These are phyloP conservation scores for Hypocryptadius cinnamomeus DNA, from an alignment of 2,113 vertebrate species.

Conservation along the genomic window DNA sequence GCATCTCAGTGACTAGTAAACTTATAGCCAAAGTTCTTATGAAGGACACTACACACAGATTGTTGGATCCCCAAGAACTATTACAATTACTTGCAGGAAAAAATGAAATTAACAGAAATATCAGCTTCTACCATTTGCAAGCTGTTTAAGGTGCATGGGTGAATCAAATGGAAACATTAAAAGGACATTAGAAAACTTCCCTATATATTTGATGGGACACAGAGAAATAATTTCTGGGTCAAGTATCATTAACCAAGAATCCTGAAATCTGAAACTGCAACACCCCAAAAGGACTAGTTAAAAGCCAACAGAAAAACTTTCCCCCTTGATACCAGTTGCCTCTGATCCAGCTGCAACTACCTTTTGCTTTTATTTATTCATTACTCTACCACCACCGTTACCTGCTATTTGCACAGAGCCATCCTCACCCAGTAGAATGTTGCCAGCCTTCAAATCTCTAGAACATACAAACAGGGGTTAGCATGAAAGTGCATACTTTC, in stretches of 20 bases:
- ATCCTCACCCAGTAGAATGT: slow-evolving; percentile 97
- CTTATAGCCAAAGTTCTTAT: background rate
- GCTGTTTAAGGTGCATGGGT: background rate
- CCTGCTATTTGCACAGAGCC: slow-evolving; percentile 99
- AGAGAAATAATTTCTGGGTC: background rate
- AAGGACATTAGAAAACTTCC: background rate
- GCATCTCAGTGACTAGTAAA: background rate
- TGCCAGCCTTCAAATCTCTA: slow-evolving; percentile 98
- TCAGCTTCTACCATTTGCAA: background rate
- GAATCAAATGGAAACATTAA: background rate
- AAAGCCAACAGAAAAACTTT: background rate
- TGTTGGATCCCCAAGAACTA: background rate
- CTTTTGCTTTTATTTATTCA: background rate
- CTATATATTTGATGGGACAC: background rate
- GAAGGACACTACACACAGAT: background rate
- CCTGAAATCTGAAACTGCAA: background rate
- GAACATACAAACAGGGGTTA: slow-evolving; percentile 27
- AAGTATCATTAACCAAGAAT: background rate
- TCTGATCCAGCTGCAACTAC: background rate
- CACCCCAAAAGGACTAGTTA: background rate
- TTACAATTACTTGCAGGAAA: background rate
- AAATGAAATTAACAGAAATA: background rate
- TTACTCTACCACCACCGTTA: slow-evolving; percentile 47
- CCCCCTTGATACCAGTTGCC: background rate
- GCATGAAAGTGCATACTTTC: background rate